Conservation (phyloP, 2,797 vertebrate species). For the Muscicapa striata region DNA sequence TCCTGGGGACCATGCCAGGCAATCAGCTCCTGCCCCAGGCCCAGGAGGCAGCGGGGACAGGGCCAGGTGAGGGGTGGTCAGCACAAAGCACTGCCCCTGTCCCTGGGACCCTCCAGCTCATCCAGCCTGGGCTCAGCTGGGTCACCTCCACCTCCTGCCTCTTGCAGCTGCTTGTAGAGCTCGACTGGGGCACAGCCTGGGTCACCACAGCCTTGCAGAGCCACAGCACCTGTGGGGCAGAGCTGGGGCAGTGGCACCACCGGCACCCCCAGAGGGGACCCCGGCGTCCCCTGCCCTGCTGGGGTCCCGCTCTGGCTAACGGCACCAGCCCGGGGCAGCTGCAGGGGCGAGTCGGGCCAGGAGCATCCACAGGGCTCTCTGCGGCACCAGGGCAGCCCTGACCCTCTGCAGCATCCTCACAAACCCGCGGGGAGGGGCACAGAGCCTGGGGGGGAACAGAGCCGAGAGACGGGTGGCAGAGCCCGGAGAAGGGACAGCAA, state of each 20-base stretch:
- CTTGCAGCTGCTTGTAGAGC: conserved; percentile 74
- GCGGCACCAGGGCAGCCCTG: conserved; percentile 77
- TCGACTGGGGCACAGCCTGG: conserved; percentile 49
- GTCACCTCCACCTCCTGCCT: conserved; percentile 84
- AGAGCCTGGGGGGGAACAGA: background rate
- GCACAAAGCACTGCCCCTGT: background rate
- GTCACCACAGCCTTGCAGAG: conserved; percentile 71
- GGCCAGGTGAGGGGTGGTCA: rapidly evolving
- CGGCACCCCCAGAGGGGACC: rapidly evolving
- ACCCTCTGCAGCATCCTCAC: conserved; percentile 68
- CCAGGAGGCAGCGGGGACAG: background rate
- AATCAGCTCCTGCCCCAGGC: background rate
- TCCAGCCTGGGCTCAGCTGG: conserved; percentile 80
- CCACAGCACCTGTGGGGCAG: conserved; percentile 40
- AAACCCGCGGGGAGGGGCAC: conserved; percentile 44
- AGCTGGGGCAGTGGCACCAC: rapidly evolving
- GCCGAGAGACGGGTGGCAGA: background rate
- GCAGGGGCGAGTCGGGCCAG: conserved; percentile 64
- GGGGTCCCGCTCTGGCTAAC: conserved; percentile 11
- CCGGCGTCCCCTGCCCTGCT: background rate
- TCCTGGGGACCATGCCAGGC: rapidly evolving
- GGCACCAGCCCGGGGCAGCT: conserved; percentile 22
- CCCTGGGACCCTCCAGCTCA: conserved; percentile 70
- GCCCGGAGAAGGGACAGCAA: background rate
- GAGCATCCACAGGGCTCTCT: conserved; percentile 79